Percentiles rank a stretch among this genome's conserved stretches.
Evolutionary conservation across 1,140 invertebrate species (phyloP).

Genomic region (Scaptomyza hsui): DNA sequence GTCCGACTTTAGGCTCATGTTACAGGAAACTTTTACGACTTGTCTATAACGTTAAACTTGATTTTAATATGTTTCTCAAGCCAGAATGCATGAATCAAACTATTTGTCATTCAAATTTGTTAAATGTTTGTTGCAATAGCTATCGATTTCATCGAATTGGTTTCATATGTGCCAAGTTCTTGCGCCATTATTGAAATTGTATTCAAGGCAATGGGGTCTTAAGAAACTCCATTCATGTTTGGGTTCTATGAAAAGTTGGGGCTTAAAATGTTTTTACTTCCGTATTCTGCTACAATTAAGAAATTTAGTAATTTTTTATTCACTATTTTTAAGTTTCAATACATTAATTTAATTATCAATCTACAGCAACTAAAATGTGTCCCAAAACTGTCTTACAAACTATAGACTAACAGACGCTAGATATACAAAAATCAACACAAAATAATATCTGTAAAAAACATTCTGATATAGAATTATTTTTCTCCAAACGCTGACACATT

Average conservation of each 20-base stretch:
- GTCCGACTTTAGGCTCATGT: slow-evolving; percentile 8
- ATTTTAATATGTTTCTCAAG: background rate
- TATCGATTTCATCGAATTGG: slow-evolving; percentile 16
- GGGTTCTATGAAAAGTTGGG: background rate
- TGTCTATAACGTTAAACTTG: slow-evolving; percentile 8
- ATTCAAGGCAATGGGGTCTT: slow-evolving; percentile 5
- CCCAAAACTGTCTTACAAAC: background rate
- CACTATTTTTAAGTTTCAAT: slow-evolving; percentile 1
- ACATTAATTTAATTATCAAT: slow-evolving; percentile 33
- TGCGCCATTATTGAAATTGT: slow-evolving; percentile 17
- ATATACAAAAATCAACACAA: background rate
- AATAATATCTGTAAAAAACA: slow-evolving; percentile 1
- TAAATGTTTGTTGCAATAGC: slow-evolving; percentile 33
- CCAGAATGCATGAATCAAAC: slow-evolving; percentile 13
- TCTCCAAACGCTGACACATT: slow-evolving; percentile 23
- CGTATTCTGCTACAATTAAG: too few relatives aligned
- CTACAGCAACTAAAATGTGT: slow-evolving; percentile 1
- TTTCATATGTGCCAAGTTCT: slow-evolving; percentile 23
- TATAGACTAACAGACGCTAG: background rate
- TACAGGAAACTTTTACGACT: slow-evolving; percentile 28
- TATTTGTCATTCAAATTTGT: slow-evolving; percentile 51
- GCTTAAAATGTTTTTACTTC: background rate
- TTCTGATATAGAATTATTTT: too few relatives aligned
- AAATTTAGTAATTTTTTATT: too few relatives aligned
- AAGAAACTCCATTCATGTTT: slow-evolving; percentile 1